Evolutionary conservation across 2,888 invertebrate genomes (phyloP), one percentile per base, ranked within the genome.

Genomic region (Willowsia nigromaculata): DNA sequence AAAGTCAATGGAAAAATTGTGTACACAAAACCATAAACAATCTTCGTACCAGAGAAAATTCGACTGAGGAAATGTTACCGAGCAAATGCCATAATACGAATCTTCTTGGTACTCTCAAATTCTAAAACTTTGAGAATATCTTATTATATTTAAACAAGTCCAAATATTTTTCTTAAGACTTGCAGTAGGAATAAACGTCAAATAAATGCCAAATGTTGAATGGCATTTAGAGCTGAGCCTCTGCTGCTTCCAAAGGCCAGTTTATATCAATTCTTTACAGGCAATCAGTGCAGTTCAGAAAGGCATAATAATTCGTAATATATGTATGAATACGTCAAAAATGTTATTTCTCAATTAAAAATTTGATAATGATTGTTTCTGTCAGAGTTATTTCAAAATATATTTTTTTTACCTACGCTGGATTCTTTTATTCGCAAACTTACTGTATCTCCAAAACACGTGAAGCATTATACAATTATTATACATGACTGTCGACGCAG

Each of bases 331-430:
- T 83, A 1, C 22, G n/a, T n/a, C n/a, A n/a, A n/a, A 25, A 22
- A 43, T 76, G 56, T 85, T 85, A 85, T 85, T 85, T 85, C 85
- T 85, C 85, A 74, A 85, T 85, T 62, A 85, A 85, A 74, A 13
- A 13, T 65, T 71, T 47, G 18, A 37, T 22, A 83, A 50, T 27
- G 37, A 83, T 13, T 62, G 4, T 53, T 13, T 6, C 65, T 30
- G 30, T 83, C 83, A 71, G 43, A 68, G 18, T 18, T 62, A 30
- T 33, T 62, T 30, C 15, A 37, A 33, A 80, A 30, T 30, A 3
- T 15, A 11, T 47, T 15, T 22, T 56, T 25, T 18, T 18, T 33
- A 37, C 59, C 65, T 81, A 18, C 25, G 62, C 43, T 18, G 27
- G 40, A 22, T 65, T 37, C 81, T 47, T 40, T 59, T 37, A 25